Evolutionary conservation across 2,113 vertebrate genomes (phyloP).

Genomic region (Telmatochromis sp.): DNA sequence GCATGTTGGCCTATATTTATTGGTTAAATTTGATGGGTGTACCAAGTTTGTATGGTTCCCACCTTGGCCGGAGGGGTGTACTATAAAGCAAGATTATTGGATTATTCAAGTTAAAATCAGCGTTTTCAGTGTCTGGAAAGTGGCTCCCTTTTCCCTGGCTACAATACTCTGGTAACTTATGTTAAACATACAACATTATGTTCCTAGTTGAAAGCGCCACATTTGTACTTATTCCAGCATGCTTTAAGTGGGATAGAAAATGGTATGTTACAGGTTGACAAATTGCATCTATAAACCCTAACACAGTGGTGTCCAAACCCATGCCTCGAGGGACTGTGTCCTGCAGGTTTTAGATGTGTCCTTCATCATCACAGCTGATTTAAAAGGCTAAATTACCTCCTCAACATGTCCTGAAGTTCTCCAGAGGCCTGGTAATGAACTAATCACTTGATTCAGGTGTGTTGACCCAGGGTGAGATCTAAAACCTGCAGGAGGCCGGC

Average conservation of each 20-base stretch:
- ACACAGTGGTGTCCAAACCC: neutral
- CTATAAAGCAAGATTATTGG: neutral
- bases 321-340: rapidly evolving
- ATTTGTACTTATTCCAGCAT: neutral
- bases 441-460: too few relatives aligned
- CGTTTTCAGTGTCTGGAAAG: neutral
- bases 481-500: neutral
- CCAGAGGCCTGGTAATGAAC: too few relatives aligned
- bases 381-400: too few relatives aligned
- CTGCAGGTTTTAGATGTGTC: neutral
- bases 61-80: neutral
- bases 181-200: neutral
- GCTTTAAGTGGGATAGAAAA: neutral
- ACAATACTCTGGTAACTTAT: neutral
- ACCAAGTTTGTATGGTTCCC: neutral
- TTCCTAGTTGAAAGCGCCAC: neutral
- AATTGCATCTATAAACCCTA: neutral
- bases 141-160: neutral
- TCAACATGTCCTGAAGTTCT: too few relatives aligned
- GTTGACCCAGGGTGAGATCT: too few relatives aligned
- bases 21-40: neutral
- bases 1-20: neutral
- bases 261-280: neutral
- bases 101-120: neutral
- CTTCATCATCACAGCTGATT: neutral